Conservation (phyloP, 1,140 invertebrate genomes). For the Planococcus citri region DNA sequence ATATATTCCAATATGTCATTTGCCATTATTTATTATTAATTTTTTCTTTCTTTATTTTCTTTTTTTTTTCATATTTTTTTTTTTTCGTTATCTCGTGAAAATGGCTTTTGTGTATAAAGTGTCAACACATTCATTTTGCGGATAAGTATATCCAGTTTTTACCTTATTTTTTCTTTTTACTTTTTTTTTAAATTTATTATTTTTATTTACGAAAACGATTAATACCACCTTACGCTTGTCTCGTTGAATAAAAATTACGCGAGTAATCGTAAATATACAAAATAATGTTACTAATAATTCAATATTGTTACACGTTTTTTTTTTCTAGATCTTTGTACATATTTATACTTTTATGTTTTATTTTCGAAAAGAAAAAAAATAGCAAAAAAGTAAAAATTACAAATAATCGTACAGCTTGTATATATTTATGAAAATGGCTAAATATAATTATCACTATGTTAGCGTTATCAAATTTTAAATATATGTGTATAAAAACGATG, state of each 20-base stretch:
- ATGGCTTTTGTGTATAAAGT: neutral
- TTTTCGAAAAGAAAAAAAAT: constrained; percentile 2
- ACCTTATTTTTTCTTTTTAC: neutral
- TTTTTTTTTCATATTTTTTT: too few species aligned
- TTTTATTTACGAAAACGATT: constrained; percentile 8
- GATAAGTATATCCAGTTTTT: neutral
- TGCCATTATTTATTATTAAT: neutral
- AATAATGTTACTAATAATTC: constrained; percentile 1
- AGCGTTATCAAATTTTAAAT: constrained; percentile 20
- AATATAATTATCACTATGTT: constrained; percentile 15
- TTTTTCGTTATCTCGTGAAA: neutral
- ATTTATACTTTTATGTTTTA: constrained; percentile 17
- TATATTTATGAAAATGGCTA: constrained; percentile 10
- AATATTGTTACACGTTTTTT: constrained; percentile 3
- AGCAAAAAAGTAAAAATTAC: neutral
- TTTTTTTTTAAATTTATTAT: too few species aligned
- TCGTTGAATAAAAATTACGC: neutral
- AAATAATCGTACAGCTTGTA: constrained; percentile 15
- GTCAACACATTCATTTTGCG: neutral
- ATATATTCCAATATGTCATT: neutral
- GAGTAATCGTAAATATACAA: constrained; percentile 3
- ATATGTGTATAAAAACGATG: neutral
- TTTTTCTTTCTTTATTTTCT: neutral
- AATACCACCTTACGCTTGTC: constrained; percentile 6
- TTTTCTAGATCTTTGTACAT: constrained; percentile 2